Evolutionary conservation across 2,113 vertebrate species (phyloP), one percentile per base, ranked within the genome.

Genomic region (Nothocercus julius): DNA sequence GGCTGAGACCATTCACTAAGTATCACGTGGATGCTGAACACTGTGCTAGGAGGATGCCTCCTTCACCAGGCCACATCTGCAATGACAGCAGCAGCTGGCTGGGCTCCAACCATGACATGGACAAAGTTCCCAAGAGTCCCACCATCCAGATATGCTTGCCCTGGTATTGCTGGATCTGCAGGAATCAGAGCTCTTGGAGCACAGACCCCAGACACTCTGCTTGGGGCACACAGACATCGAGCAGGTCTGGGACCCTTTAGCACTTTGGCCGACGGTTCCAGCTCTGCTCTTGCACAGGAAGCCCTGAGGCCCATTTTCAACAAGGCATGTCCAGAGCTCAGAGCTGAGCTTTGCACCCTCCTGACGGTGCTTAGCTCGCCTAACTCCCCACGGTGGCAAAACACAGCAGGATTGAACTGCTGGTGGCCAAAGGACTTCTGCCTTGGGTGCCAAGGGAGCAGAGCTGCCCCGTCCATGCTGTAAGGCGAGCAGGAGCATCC

Each of bases 391-490:
- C 21, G 14, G 5, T 30, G 28, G 87, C 54, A 24, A 10, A 69
- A 12, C 47, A 2, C 47, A 28, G n/a, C 0, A 1, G 6, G 77
- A 27, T 45, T 28, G 54, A 3, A 6, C 45, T 18, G n/a, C 70
- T 45, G 91, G n/a, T 2, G 4, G 6, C 63, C 28, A 13, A 30
- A 44, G 59, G 34, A 22, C 9, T 32, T 17, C 56, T 80, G 76
- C 42, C 4, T 0, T 2, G 0, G 2, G 10, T 59, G 66, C 42
- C 40, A 14, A 11, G n/a, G 42, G 69, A 45, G 68, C 89, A 84
- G 66, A 54, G 69, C 0, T 0, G 7, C 5, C 3, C 30, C 4
- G 1, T 17, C 72, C 34, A 32, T 28, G 13, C 1, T 34, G 11
- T 0, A 9, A 86, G 53, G 34, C 44, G 32, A 59, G 58, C 84